These are phyloP conservation scores for Biston stratarius DNA, from an alignment of 2,888 invertebrate genomes.

Conservation along the genomic window DNA sequence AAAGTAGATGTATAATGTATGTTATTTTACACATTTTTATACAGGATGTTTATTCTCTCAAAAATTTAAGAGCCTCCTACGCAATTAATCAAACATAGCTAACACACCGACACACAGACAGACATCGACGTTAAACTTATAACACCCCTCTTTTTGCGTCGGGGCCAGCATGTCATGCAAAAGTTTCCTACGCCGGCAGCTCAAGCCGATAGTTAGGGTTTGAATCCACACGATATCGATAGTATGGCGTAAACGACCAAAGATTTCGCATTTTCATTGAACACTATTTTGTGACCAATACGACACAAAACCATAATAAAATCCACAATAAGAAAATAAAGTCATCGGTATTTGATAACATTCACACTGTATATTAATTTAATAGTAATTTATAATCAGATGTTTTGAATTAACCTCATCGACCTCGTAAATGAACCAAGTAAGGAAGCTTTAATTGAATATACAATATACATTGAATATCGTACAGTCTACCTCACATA, in stretches of 20 bases:
- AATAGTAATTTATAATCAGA: slow-evolving; percentile 47
- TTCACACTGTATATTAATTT: slow-evolving; percentile 47
- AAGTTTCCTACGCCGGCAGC: not conserved
- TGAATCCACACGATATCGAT: too few species aligned
- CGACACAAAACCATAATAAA: not conserved
- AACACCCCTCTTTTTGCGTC: too few species aligned
- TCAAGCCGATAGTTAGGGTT: too few species aligned
- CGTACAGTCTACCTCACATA: not conserved
- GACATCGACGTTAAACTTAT: too few species aligned
- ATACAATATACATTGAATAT: not conserved
- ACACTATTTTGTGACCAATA: not conserved
- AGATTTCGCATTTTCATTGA: not conserved
- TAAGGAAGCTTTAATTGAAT: not conserved
- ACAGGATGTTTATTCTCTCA: slow-evolving; percentile 20
- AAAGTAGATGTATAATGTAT: slow-evolving; percentile 12
- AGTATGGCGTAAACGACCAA: not conserved
- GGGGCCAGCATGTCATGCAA: too few species aligned
- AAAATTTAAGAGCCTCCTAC: not conserved
- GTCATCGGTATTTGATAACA: slow-evolving; percentile 10
- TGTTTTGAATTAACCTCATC: slow-evolving; percentile 52
- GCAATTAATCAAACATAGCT: too few species aligned
- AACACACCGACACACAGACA: too few species aligned
- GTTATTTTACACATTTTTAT: slow-evolving; percentile 31
- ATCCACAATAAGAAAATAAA: not conserved
- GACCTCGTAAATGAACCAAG: slow-evolving; percentile 57